Base-by-base conservation (phyloP, 2,113 vertebrate species). In the Artemisiospiza belli region DNA sequence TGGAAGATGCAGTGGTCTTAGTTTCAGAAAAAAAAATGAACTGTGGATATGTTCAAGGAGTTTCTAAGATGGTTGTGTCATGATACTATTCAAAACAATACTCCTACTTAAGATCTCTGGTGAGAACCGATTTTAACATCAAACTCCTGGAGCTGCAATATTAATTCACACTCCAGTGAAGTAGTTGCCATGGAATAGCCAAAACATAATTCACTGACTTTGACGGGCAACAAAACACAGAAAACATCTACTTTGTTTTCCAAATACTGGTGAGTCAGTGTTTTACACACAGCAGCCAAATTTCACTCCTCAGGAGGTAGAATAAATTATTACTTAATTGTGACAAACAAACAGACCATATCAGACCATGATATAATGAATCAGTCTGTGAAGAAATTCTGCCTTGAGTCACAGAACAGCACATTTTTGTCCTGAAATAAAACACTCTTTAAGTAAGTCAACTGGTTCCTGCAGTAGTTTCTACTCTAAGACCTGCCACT, bases 181-280 rank as follows among this genome's bases (percentile, higher is more conserved):
- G 41, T 16, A 49, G 79, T 66, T 95, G 76, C 93, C 52, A 73
- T 80, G 69, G 84, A 93, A 68, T 69, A 76, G 64, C 87, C 94
- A 89, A 95, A 94, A 95, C 59, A 95, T 61, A 95, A 94, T 77
- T 95, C 89, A 94, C n/a, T 1, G 1, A 61, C 55, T 92, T 68
- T 63, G 70, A 95, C n/a, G 74, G 95, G 78, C 87, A 94, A 89
- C 89, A 95, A 92, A 94, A 78, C 4, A 79, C 52, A 73, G 86
- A 89, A 92, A 95, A 90, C 77, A 89, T 81, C 59, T 64, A 92
- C 79, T 89, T 93, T 96, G 86, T 97, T 92, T 97, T 95, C 90
- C 89, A 96, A 97, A 94, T 95, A 95, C 41, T 78, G n/a, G 59
- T 92, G 87, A 94, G 87, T 95, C 96, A 96, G 73, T 83, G 81